Evolutionary conservation across 2,888 invertebrate genomes (phyloP).

Genomic region (Agriopis aurantiaria): DNA sequence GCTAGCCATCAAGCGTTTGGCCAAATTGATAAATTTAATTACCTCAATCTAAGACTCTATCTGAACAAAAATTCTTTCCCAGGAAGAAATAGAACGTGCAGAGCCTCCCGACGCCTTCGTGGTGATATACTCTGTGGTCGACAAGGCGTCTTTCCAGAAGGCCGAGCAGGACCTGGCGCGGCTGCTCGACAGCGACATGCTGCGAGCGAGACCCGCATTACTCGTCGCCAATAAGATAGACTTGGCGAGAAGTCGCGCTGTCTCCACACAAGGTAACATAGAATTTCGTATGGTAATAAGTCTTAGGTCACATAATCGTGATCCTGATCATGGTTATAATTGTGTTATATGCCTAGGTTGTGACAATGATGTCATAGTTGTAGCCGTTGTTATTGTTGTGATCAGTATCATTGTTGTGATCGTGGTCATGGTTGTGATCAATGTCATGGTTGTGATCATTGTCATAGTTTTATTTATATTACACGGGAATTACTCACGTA

Average conservation of each 20-base stretch:
- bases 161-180: conserved; percentile 93
- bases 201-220: conserved; percentile 92
- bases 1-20: too few species aligned
- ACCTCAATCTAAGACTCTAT: too few species aligned
- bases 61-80: conserved; percentile 38
- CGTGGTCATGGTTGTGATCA: neutral
- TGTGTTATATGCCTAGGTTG: too few species aligned
- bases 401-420: neutral
- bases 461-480: too few species aligned
- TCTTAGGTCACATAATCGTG: too few species aligned
- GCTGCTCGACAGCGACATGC: conserved; percentile 92
- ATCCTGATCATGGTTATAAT: too few species aligned
- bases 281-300: too few species aligned
- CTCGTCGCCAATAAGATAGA: conserved; percentile 98
- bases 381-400: too few species aligned
- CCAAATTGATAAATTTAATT: too few species aligned
- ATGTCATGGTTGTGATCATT: too few species aligned
- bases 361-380: too few species aligned
- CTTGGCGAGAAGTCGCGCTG: conserved; percentile 94
- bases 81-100: conserved; percentile 91
- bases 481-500: too few species aligned
- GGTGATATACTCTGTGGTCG: conserved; percentile 96
- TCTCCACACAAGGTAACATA: conserved; percentile 93
- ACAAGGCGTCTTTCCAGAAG: conserved; percentile 94
- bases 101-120: conserved; percentile 94